Evolutionary conservation across 2,888 invertebrate species (phyloP).

Genomic region (Dasysyrphus tricinctus): DNA sequence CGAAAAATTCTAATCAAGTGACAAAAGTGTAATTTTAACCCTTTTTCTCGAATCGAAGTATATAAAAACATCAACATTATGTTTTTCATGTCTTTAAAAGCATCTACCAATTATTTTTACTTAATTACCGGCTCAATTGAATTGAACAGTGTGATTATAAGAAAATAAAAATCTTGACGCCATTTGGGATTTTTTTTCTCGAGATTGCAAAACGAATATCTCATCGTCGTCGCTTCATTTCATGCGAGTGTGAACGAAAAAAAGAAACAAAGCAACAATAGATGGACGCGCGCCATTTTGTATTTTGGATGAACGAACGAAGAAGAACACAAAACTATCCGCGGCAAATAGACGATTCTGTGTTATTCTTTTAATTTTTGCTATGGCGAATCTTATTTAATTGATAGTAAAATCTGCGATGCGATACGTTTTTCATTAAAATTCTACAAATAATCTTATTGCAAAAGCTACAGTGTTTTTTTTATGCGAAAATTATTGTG

Average conservation of each 20-base stretch:
- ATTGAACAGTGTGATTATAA: constrained; percentile 9
- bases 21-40: constrained; percentile 62
- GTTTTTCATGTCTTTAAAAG: constrained; percentile 14
- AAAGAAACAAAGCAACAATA: constrained; percentile 73
- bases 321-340: constrained; percentile 49
- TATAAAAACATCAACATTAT: constrained; percentile 46
- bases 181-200: constrained; percentile 46
- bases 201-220: constrained; percentile 31
- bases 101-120: neutral
- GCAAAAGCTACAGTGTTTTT: constrained; percentile 33
- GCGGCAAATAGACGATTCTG: constrained; percentile 37
- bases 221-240: neutral
- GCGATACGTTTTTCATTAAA: constrained; percentile 41
- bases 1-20: constrained; percentile 58
- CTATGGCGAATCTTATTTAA: constrained; percentile 42
- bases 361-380: constrained; percentile 54
- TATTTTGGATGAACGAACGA: constrained; percentile 61
- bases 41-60: constrained; percentile 43
- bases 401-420: constrained; percentile 23
- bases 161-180: constrained; percentile 51
- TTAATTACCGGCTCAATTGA: constrained; percentile 15
- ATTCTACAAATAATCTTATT: constrained; percentile 20
- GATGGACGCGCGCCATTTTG: constrained; percentile 74
- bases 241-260: constrained; percentile 33
- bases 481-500: constrained; percentile 22